Conservation (phyloP, 92 coral and sea anemone genomes). For the Paramuricea clavata region DNA sequence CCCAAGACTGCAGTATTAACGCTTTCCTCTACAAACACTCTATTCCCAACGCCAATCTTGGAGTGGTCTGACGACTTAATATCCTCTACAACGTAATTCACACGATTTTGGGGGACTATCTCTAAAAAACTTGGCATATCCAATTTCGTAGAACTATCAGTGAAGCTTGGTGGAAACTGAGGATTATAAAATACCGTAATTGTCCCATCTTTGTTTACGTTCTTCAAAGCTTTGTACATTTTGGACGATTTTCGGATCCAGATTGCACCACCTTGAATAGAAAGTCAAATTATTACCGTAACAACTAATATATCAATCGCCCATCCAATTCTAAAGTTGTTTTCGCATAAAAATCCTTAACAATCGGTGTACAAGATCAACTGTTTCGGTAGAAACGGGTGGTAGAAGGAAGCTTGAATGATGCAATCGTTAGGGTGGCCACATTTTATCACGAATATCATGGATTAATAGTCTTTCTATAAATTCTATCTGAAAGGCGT, state of each 20-base stretch:
- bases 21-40: not conserved
- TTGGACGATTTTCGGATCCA: slow-evolving; percentile 10
- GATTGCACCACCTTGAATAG: not conserved
- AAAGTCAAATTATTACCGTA: not conserved
- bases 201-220: not conserved
- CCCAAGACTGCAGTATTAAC: not conserved
- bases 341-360: too few relatives aligned
- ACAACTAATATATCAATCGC: too few relatives aligned
- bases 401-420: too few relatives aligned
- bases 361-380: too few relatives aligned
- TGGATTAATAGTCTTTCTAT: too few relatives aligned
- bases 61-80: not conserved
- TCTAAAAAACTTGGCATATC: not conserved
- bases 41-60: not conserved
- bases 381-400: too few relatives aligned
- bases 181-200: not conserved
- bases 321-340: too few relatives aligned
- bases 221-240: slow-evolving; percentile 1
- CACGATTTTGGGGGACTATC: not conserved
- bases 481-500: too few relatives aligned
- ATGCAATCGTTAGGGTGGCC: too few relatives aligned
- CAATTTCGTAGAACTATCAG: not conserved
- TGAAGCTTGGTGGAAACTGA: not conserved
- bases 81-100: slow-evolving; percentile 6
- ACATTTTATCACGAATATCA: too few relatives aligned